Evolutionary conservation across 2,113 vertebrate species (phyloP).

Genomic region (human): DNA sequence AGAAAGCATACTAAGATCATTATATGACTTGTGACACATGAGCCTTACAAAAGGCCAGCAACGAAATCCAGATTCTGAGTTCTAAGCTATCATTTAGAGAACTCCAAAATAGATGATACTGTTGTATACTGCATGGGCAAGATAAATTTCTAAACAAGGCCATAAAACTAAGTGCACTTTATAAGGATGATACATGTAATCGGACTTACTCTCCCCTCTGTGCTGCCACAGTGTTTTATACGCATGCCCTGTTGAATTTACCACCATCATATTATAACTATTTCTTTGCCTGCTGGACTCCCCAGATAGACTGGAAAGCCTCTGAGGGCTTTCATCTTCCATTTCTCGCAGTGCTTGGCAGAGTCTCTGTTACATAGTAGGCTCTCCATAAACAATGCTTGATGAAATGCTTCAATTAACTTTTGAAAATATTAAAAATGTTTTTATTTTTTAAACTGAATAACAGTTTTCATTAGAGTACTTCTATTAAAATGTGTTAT

Average conservation of each 20-base stretch:
- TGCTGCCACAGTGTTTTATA: neutral
- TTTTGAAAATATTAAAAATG: constrained; percentile 7
- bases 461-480: constrained; percentile 17
- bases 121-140: neutral
- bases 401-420: neutral
- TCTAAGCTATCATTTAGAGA: neutral
- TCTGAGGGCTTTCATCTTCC: neutral
- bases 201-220: neutral
- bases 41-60: neutral
- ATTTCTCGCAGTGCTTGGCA: neutral
- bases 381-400: neutral
- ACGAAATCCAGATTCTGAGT: neutral
- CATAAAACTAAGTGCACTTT: neutral
- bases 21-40: neutral
- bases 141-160: neutral
- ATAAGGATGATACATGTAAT: neutral
- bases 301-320: neutral
- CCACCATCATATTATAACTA: neutral
- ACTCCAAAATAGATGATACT: neutral
- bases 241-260: neutral
- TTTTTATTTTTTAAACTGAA: constrained; percentile 21
- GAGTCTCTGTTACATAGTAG: neutral
- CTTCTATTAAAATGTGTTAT: constrained; percentile 1
- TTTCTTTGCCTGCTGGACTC: neutral
- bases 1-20: neutral